A percentile compares a stretch with the other conserved stretches of the same genome.
Conservation (phyloP, 2,113 vertebrate genomes). For the Scomber japonicus region DNA sequence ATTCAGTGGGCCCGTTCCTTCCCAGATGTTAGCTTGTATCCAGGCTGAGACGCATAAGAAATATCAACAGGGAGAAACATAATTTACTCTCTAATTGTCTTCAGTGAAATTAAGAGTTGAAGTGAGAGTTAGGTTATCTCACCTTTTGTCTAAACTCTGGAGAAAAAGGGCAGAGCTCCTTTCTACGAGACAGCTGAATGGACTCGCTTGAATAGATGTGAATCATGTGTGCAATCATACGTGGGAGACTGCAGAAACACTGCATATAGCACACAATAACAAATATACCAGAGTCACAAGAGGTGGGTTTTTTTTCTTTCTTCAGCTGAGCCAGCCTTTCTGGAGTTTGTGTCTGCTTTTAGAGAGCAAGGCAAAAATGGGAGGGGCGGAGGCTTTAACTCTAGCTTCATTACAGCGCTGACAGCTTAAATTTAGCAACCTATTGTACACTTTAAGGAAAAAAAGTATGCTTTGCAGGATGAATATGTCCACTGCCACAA, state of each 20-base stretch:
- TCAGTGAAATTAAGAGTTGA: conserved; percentile 18
- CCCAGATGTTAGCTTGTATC: conserved; percentile 12
- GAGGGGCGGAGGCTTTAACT: conserved; percentile 30
- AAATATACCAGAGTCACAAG: conserved; percentile 30
- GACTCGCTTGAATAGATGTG: conserved; percentile 35
- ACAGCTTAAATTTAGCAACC: conserved; percentile 54
- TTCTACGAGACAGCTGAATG: conserved; percentile 33
- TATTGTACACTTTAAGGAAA: conserved; percentile 21
- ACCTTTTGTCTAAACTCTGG: conserved; percentile 32
- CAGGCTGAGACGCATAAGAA: neutral
- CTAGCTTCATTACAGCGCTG: conserved; percentile 36
- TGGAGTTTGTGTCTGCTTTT: conserved; percentile 26
- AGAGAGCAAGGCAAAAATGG: conserved; percentile 16
- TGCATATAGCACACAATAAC: conserved; percentile 24
- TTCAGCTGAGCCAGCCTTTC: conserved; percentile 43
- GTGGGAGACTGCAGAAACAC: conserved; percentile 25
- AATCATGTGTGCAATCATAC: conserved; percentile 48
- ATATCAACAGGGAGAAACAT: conserved; percentile 3
- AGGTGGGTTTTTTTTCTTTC: conserved; percentile 1
- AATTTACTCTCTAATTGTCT: neutral
- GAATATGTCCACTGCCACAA: conserved; percentile 14
- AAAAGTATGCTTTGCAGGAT: conserved; percentile 38
- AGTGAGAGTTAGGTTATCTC: conserved; percentile 25
- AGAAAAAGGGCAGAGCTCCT: conserved; percentile 38
- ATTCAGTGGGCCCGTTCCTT: neutral